A percentile compares a stretch with the other conserved stretches of the same genome.
These are phyloP conservation scores for Sebastes matsubarae DNA, from an alignment of 2,797 vertebrate genomes.

Conservation along the genomic window DNA sequence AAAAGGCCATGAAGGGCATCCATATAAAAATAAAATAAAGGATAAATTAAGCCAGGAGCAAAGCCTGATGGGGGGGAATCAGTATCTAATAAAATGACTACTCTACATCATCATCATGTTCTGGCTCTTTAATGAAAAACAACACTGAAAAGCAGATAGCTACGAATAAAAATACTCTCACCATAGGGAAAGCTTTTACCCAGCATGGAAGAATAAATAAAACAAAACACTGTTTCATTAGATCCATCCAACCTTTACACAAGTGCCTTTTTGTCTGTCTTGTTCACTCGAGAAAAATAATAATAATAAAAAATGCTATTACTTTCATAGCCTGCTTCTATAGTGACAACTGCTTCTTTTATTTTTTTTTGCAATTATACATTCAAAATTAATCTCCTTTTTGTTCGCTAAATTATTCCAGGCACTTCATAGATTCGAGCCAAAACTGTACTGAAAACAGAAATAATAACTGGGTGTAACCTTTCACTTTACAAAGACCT, in stretches of 20 bases:
- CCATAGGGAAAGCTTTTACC: constrained; percentile 82
- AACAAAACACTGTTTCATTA: constrained; percentile 66
- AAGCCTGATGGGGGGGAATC: constrained; percentile 33
- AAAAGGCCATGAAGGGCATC: background rate
- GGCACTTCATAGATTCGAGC: constrained; percentile 71
- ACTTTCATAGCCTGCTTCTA: constrained; percentile 12
- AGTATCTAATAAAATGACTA: constrained; percentile 19
- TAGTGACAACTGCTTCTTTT: constrained; percentile 8
- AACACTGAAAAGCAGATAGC: constrained; percentile 66
- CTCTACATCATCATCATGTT: constrained; percentile 48
- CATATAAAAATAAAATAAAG: constrained; percentile 18
- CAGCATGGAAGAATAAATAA: constrained; percentile 79
- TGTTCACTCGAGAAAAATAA: constrained; percentile 8
- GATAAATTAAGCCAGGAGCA: constrained; percentile 34
- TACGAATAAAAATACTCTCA: constrained; percentile 77
- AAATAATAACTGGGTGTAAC: constrained; percentile 1
- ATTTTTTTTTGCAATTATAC: constrained; percentile 59
- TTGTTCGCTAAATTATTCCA: constrained; percentile 45
- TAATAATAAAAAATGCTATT: constrained; percentile 22
- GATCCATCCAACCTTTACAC: constrained; percentile 67
- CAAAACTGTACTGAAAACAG: constrained; percentile 44
- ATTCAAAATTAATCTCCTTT: constrained; percentile 67
- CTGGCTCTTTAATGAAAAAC: constrained; percentile 72
- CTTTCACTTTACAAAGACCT: constrained; percentile 43
- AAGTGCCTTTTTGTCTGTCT: constrained; percentile 72